These are phyloP conservation scores for Oconnorella tubifera DNA, from an alignment of 2,888 invertebrate species.

Conservation along the genomic window DNA sequence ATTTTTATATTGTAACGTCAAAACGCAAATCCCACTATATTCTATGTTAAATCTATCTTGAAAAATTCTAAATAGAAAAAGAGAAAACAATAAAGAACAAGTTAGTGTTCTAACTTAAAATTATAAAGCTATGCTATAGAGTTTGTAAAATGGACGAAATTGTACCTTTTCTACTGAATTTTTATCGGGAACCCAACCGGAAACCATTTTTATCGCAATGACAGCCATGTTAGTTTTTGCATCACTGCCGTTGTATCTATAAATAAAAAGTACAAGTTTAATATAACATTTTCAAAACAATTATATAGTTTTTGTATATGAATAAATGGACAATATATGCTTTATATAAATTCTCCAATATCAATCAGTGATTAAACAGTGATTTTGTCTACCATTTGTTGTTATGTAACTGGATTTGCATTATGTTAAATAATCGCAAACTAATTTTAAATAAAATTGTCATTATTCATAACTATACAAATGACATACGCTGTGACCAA, in stretches of 20 bases:
- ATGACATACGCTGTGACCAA: not conserved
- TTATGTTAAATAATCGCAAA: not conserved
- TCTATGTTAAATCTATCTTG: not conserved
- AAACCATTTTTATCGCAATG: constrained; percentile 82
- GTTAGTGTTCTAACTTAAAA: too few species aligned
- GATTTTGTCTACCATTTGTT: too few species aligned
- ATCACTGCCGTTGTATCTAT: constrained; percentile 50
- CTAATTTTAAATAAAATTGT: constrained; percentile 3
- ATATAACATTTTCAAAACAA: not conserved
- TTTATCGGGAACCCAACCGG: constrained; percentile 80
- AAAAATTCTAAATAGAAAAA: too few species aligned
- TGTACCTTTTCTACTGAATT: constrained; percentile 61
- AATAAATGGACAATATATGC: too few species aligned
- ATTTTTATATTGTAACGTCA: too few species aligned
- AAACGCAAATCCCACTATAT: too few species aligned
- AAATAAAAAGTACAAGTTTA: constrained; percentile 7
- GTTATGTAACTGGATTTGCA: not conserved
- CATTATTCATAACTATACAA: not conserved
- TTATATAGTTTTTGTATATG: not conserved
- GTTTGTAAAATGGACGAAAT: not conserved
- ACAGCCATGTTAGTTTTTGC: constrained; percentile 80
- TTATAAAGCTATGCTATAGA: constrained; percentile 10
- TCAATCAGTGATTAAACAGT: too few species aligned
- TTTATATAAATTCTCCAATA: too few species aligned
- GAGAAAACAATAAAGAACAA: too few species aligned